Percentiles rank a stretch among this genome's conserved stretches.
phyloP scores from a whole-genome alignment of 2,888 invertebrate genomes.

The Acleris emargana region DNA sequence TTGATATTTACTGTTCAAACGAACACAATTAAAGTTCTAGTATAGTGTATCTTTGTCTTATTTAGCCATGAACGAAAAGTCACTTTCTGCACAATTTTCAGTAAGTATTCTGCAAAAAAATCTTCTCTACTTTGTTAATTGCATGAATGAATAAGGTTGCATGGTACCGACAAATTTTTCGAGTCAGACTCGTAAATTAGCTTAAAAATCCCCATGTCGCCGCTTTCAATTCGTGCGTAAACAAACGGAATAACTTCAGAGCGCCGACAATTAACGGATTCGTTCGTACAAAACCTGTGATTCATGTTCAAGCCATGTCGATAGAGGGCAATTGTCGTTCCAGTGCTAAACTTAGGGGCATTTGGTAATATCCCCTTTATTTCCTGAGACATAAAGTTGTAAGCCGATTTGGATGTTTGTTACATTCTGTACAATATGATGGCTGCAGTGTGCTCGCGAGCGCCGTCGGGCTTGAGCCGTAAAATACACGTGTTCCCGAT shows the following conservation, averaged over 20 bases:
- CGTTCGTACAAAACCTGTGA: constrained; percentile 44
- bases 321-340: constrained; percentile 42
- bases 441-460: constrained; percentile 34
- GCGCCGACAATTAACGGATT: constrained; percentile 33
- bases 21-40: too few relatives aligned
- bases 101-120: too few relatives aligned
- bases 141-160: not conserved
- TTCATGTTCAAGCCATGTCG: constrained; percentile 48
- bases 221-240: constrained; percentile 28
- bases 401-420: constrained; percentile 1
- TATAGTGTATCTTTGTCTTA: too few relatives aligned
- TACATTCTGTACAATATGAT: constrained; percentile 16
- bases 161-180: constrained; percentile 4
- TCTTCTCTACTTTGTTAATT: not conserved
- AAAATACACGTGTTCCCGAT: constrained; percentile 54
- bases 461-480: constrained; percentile 39
- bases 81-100: too few relatives aligned
- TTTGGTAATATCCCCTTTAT: constrained; percentile 9
- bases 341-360: not conserved
- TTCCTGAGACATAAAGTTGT: constrained; percentile 3
- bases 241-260: constrained; percentile 25
- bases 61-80: too few relatives aligned
- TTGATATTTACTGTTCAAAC: too few relatives aligned
- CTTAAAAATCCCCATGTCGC: constrained; percentile 20
- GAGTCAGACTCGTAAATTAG: constrained; percentile 18